Base-by-base conservation (phyloP, 2,888 invertebrate species). In the Athetis lepigone region DNA sequence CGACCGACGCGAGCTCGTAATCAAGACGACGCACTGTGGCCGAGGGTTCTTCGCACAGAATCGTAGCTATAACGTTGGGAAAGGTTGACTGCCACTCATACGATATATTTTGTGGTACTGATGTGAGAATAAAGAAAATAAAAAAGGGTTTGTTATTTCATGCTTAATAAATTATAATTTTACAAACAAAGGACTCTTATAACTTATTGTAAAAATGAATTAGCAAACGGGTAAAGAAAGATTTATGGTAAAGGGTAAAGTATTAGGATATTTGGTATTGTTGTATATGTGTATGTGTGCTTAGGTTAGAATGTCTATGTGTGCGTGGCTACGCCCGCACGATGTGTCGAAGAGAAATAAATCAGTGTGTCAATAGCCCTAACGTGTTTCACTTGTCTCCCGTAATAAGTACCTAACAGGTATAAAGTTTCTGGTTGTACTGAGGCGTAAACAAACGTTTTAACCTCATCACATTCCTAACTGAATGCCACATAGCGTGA, bases 11-110 rank as follows among this genome's bases (percentile, higher is more conserved):
- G 37, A 27, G 64, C 37, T 39, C 39, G 50, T 63, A 75, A 69
- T 70, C 63, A 75, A 33, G 23, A 47, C 23, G 19, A 46, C 63
- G 54, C 54, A 43, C 63, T 47, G 50, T 33, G 37, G 16, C 25
- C 5, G 11, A 55, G 27, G 50, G 36, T 36, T 36, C 27, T 8
- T 19, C 39, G 23, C 18, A 11, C 16, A n/a, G 7, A 37, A 56
- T 29, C 27, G 37, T 45, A 16, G n/a, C 36, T 4, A 9, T 45
- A 49, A 21, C 40, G n/a, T 11, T 6, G 7, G 9, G 3, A 9
- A 33, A 51, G 23, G 39, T 33, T 42, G 6, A 25, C 33, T 27
- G n/a, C 6, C 4, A 16, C 9, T 51, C 23, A 55, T 50, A 5
- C 1, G 25, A 21, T 42, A 40, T 43, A 45, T 66, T 49, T 16